Evolutionary conservation across 2,797 vertebrate species (phyloP), one percentile per base, ranked within the genome.

Genomic region (Danionella dracula): DNA sequence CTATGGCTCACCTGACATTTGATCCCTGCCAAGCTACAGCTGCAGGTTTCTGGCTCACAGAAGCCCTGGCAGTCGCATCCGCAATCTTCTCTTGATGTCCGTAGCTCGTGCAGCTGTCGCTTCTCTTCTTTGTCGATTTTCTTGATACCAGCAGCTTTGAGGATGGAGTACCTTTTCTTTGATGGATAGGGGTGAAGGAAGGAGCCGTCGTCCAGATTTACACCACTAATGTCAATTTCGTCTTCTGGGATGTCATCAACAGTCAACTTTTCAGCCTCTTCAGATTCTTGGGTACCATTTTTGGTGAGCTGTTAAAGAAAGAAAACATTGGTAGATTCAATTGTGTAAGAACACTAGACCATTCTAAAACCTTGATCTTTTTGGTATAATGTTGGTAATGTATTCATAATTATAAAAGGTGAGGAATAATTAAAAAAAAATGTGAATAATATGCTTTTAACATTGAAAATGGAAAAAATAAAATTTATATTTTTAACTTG

Each of bases 81-180:
- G 0, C 97, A 99, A 77, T 95, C 92, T 76, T 98, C 93, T 56
- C 97, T 89, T 19, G 94, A 97, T 49, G 90, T 84, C 21, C 97
- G 90, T 75, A 99, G 87, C 19, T 87, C 90, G 4, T 95, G 92
- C 73, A 99, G 90, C 81, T 96, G 93, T 59, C 88, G 76, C 81
- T 97, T 99, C 84, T 99, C 97, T 61, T 97, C 93, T 12, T 93
- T 93, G 81, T 98, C 93, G 0, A 99, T 92, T 85, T 95, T 95
- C 79, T 97, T 96, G 50, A 98, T 89, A 0, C 97, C 97, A 0
- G 94, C 73, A 0, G 92, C 88, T 75, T 94, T 95, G 41, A 99
- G 92, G 53, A 98, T 87, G 0, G 89, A 82, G 0, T 94, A 90
- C 16, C 96, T 88, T 56, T 84, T 89, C 75, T 93, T 95, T 17